phyloP scores from a whole-genome alignment of 1,140 invertebrate genomes.

The Cyphomyrmex costatus region DNA sequence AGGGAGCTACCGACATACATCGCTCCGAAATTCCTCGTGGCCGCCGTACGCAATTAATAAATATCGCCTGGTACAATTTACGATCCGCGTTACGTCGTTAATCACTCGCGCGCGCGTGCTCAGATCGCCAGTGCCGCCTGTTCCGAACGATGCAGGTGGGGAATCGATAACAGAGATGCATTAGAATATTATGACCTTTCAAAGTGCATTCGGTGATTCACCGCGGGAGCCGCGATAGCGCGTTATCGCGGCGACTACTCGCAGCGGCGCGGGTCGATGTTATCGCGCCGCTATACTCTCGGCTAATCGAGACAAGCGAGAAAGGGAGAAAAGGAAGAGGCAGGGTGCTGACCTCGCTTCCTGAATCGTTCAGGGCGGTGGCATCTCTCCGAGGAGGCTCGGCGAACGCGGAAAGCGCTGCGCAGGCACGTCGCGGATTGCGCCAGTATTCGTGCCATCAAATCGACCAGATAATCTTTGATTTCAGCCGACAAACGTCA shows the following conservation, averaged over 20 bases:
- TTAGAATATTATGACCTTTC: conserved; percentile 63
- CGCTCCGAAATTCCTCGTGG: conserved; percentile 43
- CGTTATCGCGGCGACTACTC: conserved; percentile 75
- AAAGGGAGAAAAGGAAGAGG: conserved; percentile 55
- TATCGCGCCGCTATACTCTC: conserved; percentile 68
- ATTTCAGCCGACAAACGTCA: conserved; percentile 54
- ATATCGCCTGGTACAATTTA: conserved; percentile 55
- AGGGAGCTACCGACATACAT: conserved; percentile 30
- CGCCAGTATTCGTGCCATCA: conserved; percentile 16
- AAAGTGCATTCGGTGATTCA: conserved; percentile 71
- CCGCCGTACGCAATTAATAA: conserved; percentile 52
- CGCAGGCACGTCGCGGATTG: conserved; percentile 25
- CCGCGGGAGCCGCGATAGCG: conserved; percentile 73
- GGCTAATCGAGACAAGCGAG: conserved; percentile 70
- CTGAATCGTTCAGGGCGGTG: conserved; percentile 72
- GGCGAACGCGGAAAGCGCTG: conserved; percentile 33
- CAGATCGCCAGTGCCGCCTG: conserved; percentile 1
- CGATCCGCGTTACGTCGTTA: conserved; percentile 30
- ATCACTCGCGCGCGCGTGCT: conserved; percentile 14
- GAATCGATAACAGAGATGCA: conserved; percentile 65
- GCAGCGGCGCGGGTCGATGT: conserved; percentile 72
- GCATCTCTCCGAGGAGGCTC: conserved; percentile 54
- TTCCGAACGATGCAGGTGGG: conserved; percentile 31
- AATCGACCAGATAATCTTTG: conserved; percentile 61
- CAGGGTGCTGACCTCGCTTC: conserved; percentile 65